Percentiles rank a stretch among this genome's conserved stretches.
Evolutionary conservation across 2,888 invertebrate genomes (phyloP).

Genomic region (Lasioglossum oenotherae): DNA sequence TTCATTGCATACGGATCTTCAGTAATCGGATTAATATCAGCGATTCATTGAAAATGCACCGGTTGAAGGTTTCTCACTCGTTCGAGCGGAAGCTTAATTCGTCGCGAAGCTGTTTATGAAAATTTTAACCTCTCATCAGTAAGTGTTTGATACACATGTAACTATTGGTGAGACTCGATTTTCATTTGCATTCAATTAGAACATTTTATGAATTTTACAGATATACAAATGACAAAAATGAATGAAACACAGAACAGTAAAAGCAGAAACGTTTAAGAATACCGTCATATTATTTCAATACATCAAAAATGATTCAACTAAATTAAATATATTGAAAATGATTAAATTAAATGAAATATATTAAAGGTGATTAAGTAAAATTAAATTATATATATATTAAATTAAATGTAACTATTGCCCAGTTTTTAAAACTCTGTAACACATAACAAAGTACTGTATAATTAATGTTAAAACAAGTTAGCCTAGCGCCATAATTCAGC

Average conservation of each 20-base stretch:
- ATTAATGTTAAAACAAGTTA: not conserved
- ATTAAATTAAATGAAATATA: not conserved
- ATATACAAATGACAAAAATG: not conserved
- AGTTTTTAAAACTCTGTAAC: not conserved
- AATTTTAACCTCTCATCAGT: not conserved
- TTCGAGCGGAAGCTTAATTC: not conserved
- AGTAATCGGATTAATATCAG: constrained; percentile 31
- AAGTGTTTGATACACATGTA: not conserved
- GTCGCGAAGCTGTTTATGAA: not conserved
- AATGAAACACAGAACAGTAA: not conserved
- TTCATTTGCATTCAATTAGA: not conserved
- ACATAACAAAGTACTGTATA: not conserved
- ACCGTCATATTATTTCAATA: not conserved
- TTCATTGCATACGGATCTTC: constrained; percentile 15
- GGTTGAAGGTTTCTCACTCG: not conserved
- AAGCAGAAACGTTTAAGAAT: not conserved
- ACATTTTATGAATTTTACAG: not conserved
- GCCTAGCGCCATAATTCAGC: not conserved
- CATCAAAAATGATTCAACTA: too few species aligned
- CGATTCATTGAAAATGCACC: constrained; percentile 11
- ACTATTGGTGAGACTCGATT: not conserved
- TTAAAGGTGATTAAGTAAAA: too few species aligned
- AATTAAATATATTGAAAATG: not conserved
- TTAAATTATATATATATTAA: too few species aligned
- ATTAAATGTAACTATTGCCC: too few species aligned